Evolutionary conservation across 53 echinoderm and acorn worm genomes (phyloP).

Genomic region (Temnopleurus reevesii): DNA sequence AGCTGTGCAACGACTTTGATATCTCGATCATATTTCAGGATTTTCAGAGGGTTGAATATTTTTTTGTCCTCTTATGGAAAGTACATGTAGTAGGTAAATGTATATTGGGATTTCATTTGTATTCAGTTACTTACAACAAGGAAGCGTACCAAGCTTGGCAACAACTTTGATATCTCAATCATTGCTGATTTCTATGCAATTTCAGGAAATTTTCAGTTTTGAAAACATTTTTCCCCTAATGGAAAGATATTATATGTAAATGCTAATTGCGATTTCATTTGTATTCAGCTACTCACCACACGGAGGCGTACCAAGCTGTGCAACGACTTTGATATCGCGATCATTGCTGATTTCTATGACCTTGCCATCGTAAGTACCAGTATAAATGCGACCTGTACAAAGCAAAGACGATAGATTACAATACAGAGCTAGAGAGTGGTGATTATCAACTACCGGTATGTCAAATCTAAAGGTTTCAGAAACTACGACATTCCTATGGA

Average conservation of each 20-base stretch:
- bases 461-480: too few relatives aligned
- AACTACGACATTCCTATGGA: too few relatives aligned
- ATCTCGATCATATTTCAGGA: conserved; percentile 76
- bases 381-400: conserved; percentile 80
- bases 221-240: too few relatives aligned
- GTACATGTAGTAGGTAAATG: too few relatives aligned
- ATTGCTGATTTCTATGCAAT: conserved; percentile 69
- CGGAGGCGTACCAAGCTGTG: conserved; percentile 76
- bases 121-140: conserved; percentile 83
- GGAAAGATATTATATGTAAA: too few relatives aligned
- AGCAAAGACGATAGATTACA: not conserved
- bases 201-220: too few relatives aligned
- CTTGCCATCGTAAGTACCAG: conserved; percentile 88
- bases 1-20: conserved; percentile 70
- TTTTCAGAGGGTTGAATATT: too few relatives aligned
- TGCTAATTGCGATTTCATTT: too few relatives aligned
- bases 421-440: too few relatives aligned
- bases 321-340: conserved; percentile 63
- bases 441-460: too few relatives aligned
- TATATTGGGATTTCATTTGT: too few relatives aligned
- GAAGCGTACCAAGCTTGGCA: conserved; percentile 74
- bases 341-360: conserved; percentile 78
- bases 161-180: conserved; percentile 71
- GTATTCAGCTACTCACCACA: conserved; percentile 83
- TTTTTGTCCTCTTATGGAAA: too few relatives aligned